Evolutionary conservation across 1,140 invertebrate genomes (phyloP), one percentile per base, ranked within the genome.

Genomic region (Cyphomyrmex costatus): DNA sequence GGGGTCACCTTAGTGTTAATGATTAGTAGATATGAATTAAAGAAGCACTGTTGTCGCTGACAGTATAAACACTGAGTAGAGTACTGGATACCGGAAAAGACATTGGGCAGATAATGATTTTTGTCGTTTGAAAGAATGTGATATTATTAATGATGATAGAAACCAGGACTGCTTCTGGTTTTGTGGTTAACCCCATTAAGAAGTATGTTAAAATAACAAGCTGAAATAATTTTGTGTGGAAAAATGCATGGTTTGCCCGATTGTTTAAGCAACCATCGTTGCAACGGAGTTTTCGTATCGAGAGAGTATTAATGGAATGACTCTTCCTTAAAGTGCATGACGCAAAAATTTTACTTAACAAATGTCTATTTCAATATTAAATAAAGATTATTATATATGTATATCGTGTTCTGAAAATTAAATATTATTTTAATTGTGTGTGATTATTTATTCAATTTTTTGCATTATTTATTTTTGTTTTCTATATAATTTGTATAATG

Each of bases 1-100:
- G 36, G 85, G 85, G 61, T 51, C 77, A 87, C 56, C 73, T 36
- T 89, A 76, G 70, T 58, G 68, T 92, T 90, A 90, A 61, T 89
- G 70, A 89, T 92, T 89, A 92, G 78, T 91, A 87, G 73, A 65
- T 71, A 91, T 92, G 86, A 88, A 65, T 86, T 87, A 92, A 89
- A 90, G 86, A 91, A 92, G 88, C 91, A 74, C 86, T 89, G 82
- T 89, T 86, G 74, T 89, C 79, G 82, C 85, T 89, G 86, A 91
- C 74, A 90, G 79, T 89, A 92, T 88, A 90, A 74, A 91, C 74
- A 83, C 70, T 78, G 89, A 92, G 80, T 90, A 93, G 93, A 94
- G 90, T 93, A 94, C 93, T 93, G 93, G 92, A 93, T 93, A 94
- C 90, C 66, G 88, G 73, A 86, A 63, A 65, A 85, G 65, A 80